Percentiles rank a stretch among this genome's conserved stretches.
Evolutionary conservation across 2,888 invertebrate genomes (phyloP).

Genomic region (Brachyptera risi): DNA sequence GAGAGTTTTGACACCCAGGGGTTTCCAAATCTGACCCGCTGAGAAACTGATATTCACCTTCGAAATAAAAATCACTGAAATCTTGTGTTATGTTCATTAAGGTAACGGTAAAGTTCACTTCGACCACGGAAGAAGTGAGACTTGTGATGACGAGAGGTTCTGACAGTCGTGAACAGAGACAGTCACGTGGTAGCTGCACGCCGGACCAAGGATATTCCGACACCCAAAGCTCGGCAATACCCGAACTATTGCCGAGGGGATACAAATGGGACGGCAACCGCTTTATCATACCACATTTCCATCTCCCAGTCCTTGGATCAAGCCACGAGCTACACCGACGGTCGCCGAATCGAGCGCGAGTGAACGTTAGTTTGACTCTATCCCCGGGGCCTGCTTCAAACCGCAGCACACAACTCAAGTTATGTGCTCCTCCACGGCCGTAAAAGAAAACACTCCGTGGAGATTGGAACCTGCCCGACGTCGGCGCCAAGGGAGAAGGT

Average conservation of each 20-base stretch:
- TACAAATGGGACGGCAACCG: slow-evolving; percentile 37
- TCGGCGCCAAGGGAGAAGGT: slow-evolving; percentile 38
- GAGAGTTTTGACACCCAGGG: slow-evolving; percentile 57
- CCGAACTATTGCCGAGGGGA: slow-evolving; percentile 43
- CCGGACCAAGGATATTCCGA: slow-evolving; percentile 68
- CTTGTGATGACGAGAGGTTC: slow-evolving; percentile 62
- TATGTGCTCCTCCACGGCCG: slow-evolving; percentile 73
- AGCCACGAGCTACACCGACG: slow-evolving; percentile 63
- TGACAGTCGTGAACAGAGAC: slow-evolving; percentile 66
- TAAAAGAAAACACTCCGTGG: slow-evolving; percentile 78
- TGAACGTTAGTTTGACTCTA: slow-evolving; percentile 64
- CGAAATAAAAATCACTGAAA: slow-evolving; percentile 73
- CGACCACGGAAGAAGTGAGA: slow-evolving; percentile 64
- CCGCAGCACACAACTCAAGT: slow-evolving; percentile 69
- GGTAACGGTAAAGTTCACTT: slow-evolving; percentile 68
- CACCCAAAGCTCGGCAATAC: slow-evolving; percentile 58
- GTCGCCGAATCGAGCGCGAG: slow-evolving; percentile 64
- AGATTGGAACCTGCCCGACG: slow-evolving; percentile 62
- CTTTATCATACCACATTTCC: slow-evolving; percentile 56
- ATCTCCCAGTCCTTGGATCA: slow-evolving; percentile 62
- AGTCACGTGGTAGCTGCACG: slow-evolving; percentile 64
- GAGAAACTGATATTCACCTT: slow-evolving; percentile 48
- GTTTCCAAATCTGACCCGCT: slow-evolving; percentile 54
- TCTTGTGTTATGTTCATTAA: slow-evolving; percentile 80
- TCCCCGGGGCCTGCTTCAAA: slow-evolving; percentile 69